A percentile compares a stretch with the other conserved stretches of the same genome.
phyloP scores from a whole-genome alignment of 2,888 invertebrate genomes.

The Lasioglossum oenotherae region DNA sequence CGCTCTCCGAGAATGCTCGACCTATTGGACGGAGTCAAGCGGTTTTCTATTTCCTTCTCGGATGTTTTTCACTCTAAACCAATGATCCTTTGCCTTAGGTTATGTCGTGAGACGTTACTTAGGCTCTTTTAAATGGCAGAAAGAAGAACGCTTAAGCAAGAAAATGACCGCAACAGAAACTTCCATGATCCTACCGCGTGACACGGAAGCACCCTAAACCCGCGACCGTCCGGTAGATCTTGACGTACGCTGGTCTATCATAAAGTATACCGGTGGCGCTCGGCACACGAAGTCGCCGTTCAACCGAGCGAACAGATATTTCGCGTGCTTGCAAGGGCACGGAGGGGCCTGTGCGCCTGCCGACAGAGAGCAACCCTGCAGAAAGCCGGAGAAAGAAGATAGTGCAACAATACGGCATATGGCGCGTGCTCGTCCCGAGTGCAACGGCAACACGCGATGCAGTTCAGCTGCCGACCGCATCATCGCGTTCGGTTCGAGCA shows the following conservation, averaged over 20 bases:
- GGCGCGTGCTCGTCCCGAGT: conserved; percentile 72
- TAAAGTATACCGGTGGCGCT: conserved; percentile 46
- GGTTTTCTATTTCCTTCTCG: background rate
- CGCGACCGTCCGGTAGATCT: background rate
- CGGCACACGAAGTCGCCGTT: conserved; percentile 62
- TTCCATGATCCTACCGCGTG: background rate
- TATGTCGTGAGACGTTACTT: background rate
- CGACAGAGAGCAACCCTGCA: conserved; percentile 19
- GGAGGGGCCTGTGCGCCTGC: conserved; percentile 16
- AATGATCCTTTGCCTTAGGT: background rate
- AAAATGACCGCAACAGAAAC: background rate
- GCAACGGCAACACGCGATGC: conserved; percentile 69
- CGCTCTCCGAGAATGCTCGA: background rate
- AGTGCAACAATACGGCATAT: conserved; percentile 72
- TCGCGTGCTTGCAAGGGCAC: conserved; percentile 59
- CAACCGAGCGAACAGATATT: conserved; percentile 65
- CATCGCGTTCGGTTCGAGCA: conserved; percentile 59
- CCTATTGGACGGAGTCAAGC: background rate
- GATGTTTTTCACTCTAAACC: background rate
- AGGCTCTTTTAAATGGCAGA: background rate
- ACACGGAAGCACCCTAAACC: background rate
- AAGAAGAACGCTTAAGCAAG: background rate
- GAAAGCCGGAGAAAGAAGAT: conserved; percentile 39
- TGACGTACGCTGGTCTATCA: background rate
- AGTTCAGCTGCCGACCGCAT: conserved; percentile 73